These are phyloP conservation scores for Pomatostomus ruficeps DNA, from an alignment of 2,113 vertebrate species.

Conservation along the genomic window DNA sequence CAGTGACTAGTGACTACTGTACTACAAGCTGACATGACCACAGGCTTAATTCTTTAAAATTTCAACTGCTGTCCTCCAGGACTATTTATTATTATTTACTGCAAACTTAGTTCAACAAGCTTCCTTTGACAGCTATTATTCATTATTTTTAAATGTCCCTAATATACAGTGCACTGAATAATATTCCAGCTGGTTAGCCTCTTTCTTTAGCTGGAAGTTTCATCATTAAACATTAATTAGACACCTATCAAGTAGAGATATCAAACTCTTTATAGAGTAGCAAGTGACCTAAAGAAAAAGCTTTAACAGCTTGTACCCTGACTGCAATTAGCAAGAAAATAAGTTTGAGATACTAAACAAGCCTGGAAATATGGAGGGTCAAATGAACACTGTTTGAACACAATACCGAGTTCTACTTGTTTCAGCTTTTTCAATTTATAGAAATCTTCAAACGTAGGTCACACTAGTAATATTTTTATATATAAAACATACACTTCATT, in stretches of 20 bases:
- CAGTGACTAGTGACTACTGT: not conserved
- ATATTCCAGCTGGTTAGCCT: not conserved
- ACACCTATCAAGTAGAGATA: not conserved
- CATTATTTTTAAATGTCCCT: not conserved
- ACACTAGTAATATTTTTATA: not conserved
- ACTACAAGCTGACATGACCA: not conserved
- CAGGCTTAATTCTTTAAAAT: not conserved
- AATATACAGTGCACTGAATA: not conserved
- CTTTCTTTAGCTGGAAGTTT: not conserved
- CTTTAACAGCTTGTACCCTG: not conserved
- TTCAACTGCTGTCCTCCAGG: not conserved
- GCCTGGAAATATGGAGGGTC: not conserved
- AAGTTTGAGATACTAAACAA: not conserved
- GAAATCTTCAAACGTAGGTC: not conserved
- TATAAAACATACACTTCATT: not conserved
- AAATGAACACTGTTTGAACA: not conserved
- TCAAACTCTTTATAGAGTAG: not conserved
- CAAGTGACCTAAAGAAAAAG: not conserved
- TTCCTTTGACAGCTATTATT: not conserved
- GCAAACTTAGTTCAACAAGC: not conserved
- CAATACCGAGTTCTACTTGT: not conserved
- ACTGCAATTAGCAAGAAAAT: not conserved
- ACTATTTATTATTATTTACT: not conserved
- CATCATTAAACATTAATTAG: not conserved
- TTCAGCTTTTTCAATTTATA: not conserved